Conservation (phyloP, 2,113 vertebrate species). For the Dissostichus mawsoni region DNA sequence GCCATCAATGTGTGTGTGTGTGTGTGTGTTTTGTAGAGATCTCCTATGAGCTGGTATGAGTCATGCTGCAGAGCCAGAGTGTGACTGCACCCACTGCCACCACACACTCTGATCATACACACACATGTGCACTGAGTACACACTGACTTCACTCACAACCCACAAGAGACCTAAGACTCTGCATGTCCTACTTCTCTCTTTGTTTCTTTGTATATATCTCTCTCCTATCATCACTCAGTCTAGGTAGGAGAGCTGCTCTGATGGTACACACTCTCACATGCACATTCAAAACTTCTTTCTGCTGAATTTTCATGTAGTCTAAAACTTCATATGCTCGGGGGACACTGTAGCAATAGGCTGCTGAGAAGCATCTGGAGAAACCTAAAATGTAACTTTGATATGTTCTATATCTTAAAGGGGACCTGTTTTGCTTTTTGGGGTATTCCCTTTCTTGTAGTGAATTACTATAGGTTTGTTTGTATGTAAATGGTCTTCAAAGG, state of each 20-base stretch:
- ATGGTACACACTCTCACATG: background rate
- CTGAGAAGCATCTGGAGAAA: background rate
- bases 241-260: conserved; percentile 11
- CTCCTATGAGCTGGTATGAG: conserved; percentile 73
- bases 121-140: background rate
- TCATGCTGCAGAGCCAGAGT: conserved; percentile 77
- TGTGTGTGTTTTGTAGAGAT: no score
- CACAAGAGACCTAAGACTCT: background rate
- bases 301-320: background rate
- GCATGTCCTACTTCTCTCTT: background rate
- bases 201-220: background rate
- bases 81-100: conserved; percentile 58
- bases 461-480: no score
- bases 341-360: background rate
- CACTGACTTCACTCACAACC: background rate
- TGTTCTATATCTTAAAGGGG: no score
- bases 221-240: conserved; percentile 6
- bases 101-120: conserved; percentile 24
- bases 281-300: background rate
- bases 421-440: no score
- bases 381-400: no score
- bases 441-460: no score
- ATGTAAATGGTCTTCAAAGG: no score
- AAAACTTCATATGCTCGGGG: background rate
- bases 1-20: conserved; percentile 30